Evolutionary conservation across 2,113 vertebrate species (phyloP).

Genomic region (Sus scrofa): DNA sequence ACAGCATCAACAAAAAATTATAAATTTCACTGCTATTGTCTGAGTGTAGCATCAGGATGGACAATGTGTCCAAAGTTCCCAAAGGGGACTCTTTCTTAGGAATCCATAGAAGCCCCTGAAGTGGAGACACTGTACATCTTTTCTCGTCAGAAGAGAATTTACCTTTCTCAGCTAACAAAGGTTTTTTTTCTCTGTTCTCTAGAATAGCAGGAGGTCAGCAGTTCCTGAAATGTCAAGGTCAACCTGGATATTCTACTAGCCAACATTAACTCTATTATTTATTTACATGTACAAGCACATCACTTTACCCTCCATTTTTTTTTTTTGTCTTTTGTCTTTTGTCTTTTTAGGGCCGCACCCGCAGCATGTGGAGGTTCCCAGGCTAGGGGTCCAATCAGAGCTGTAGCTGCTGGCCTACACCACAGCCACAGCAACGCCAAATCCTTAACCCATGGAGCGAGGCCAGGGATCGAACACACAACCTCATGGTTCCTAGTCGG

Average conservation of each 20-base stretch:
- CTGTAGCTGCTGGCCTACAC: too few relatives aligned
- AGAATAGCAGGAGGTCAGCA: not conserved
- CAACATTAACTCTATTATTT: not conserved
- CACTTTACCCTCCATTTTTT: not conserved
- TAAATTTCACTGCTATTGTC: not conserved
- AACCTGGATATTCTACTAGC: not conserved
- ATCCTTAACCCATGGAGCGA: too few relatives aligned
- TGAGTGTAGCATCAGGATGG: not conserved
- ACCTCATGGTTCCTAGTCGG: too few relatives aligned
- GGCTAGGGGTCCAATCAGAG: too few relatives aligned
- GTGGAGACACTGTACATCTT: not conserved
- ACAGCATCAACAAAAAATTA: not conserved
- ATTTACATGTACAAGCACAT: not conserved
- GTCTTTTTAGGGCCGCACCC: too few relatives aligned
- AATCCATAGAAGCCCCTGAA: not conserved
- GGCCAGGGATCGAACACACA: too few relatives aligned
- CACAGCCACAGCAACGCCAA: too few relatives aligned
- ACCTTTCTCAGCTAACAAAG: not conserved
- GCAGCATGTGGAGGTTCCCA: too few relatives aligned
- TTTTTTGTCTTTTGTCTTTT: too few relatives aligned
- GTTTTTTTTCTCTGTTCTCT: not conserved
- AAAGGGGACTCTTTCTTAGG: not conserved
- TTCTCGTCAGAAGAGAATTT: not conserved
- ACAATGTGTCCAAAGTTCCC: not conserved
- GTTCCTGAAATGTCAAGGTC: not conserved